Conservation (phyloP, 2,888 invertebrate genomes). For the Conops quadrifasciatus region DNA sequence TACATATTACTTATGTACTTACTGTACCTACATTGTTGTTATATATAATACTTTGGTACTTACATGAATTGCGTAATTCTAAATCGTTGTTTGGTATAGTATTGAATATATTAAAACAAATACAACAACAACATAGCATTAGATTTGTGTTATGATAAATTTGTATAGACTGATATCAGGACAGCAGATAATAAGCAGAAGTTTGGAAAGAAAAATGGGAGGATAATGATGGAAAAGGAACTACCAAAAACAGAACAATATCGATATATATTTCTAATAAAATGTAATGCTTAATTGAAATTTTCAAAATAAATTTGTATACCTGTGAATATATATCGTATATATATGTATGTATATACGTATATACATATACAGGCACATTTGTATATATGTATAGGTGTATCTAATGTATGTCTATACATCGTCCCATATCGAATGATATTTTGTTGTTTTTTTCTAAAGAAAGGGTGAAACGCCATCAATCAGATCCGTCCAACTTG, state of each 20-base stretch:
- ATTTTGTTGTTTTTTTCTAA: neutral
- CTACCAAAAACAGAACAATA: constrained; percentile 17
- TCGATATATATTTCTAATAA: too few species aligned
- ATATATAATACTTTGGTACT: constrained; percentile 42
- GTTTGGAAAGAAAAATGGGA: neutral
- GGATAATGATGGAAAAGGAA: constrained; percentile 6
- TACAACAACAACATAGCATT: constrained; percentile 33
- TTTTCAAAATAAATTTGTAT: too few species aligned
- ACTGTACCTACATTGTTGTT: too few species aligned
- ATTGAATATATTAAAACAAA: constrained; percentile 34
- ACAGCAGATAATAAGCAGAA: neutral
- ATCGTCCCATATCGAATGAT: constrained; percentile 31
- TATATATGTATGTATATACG: too few species aligned
- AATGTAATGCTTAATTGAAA: too few species aligned
- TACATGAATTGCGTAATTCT: constrained; percentile 49
- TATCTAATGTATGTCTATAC: constrained; percentile 11
- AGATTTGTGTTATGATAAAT: constrained; percentile 20
- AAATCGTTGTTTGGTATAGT: constrained; percentile 38
- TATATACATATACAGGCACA: too few species aligned
- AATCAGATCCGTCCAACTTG: too few species aligned
- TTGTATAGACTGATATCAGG: constrained; percentile 5
- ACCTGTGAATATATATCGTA: too few species aligned
- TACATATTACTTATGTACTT: neutral
- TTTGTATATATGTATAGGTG: too few species aligned
- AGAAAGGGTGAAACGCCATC: too few species aligned